Evolutionary conservation across 2,113 vertebrate species (phyloP).

Genomic region (Bungarus multicinctus): DNA sequence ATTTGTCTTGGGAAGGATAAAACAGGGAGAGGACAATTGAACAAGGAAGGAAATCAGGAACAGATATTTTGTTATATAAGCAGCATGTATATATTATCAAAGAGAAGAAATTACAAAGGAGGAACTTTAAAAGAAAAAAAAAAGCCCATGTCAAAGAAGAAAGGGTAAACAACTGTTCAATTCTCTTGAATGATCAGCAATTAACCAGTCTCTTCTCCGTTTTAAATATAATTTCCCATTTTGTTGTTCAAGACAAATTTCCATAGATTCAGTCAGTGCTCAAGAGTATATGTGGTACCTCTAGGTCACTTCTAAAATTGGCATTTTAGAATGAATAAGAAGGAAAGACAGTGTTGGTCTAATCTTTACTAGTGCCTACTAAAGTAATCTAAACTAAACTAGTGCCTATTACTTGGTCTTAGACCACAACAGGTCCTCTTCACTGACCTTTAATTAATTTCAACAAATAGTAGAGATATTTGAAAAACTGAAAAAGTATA

Average conservation of each 20-base stretch:
- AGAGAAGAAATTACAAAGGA: background rate
- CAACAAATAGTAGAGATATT: background rate
- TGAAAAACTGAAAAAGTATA: background rate
- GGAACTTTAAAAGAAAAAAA: background rate
- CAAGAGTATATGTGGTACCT: background rate
- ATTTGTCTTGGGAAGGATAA: background rate
- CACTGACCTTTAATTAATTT: background rate
- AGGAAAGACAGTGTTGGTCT: background rate
- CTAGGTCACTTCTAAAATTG: background rate
- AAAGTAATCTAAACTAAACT: background rate
- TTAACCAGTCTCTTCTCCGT: background rate
- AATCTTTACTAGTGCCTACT: background rate
- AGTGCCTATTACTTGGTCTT: background rate
- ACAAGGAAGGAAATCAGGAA: background rate
- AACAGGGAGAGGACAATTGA: background rate
- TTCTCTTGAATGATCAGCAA: background rate
- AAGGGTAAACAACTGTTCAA: background rate
- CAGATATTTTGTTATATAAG: background rate
- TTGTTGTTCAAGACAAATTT: background rate
- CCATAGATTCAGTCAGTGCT: background rate
- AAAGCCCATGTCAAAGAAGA: background rate
- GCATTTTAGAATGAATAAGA: background rate
- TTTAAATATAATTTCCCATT: background rate
- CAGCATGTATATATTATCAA: background rate
- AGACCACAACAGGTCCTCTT: background rate